Evolutionary conservation across 2,113 vertebrate genomes (phyloP), one percentile per base, ranked within the genome.

Genomic region (Neodon shergylaensis): DNA sequence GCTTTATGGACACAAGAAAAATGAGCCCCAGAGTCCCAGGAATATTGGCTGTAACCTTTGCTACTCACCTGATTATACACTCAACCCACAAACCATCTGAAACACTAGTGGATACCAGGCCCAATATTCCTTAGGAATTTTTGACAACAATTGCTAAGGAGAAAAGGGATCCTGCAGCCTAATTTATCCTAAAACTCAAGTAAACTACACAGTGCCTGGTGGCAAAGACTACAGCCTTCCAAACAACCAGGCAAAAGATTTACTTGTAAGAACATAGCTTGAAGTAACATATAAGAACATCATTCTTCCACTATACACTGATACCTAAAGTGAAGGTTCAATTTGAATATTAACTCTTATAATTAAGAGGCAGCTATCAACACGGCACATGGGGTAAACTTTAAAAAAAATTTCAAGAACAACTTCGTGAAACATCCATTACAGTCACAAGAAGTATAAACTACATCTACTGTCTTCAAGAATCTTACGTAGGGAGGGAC

Each of bases 1-100:
- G 65, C 92, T 96, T 97, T 94, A 90, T 91, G 54, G 91, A 94
- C 77, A 91, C 42, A 93, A 94, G 94, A 97, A 96, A 97, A 96
- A 97, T 97, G 91, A 96, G 79, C 82, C 49, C 36, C 95, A 92
- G 85, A 66, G 85, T 92, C 74, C 58, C 39, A 58, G 82, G 89
- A 94, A 97, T 91, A 91, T 79, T 95, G 92, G 52, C 49, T 86
- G 14, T 92, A 86, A 97, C 95, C 81, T 96, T 92, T 94, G 85
- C 81, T 81, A 77, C 90, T 92, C 39, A 68, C 58, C 76, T 88
- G 94, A 94, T 94, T 84, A 89, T 61, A 92, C 92, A 84, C 24
- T 74, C 44, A 90, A 54, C 54, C 91, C 94, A 66, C 28, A 54
- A 68, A 52, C 39, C 88, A 86, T 93, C 79, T 81, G 76, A 70